phyloP scores from a whole-genome alignment of 1,140 invertebrate genomes.

The Drosophila oshimai region DNA sequence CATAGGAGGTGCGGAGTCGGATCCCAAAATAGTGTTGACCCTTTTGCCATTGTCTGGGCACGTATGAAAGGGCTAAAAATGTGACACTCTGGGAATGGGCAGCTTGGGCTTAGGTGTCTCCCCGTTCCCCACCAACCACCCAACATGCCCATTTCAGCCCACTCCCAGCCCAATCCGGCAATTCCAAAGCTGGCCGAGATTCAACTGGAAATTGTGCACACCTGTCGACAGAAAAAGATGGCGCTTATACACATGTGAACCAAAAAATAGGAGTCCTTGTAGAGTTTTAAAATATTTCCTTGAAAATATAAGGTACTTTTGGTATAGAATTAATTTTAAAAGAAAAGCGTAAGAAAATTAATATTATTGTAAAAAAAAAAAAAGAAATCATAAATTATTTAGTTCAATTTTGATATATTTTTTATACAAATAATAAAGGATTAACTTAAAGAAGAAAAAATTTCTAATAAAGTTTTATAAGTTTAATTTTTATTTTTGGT shows the following conservation, averaged over 20 bases:
- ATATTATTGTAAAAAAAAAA: no score
- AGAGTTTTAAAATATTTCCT: neutral
- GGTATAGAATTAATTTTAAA: no score
- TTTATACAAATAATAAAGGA: no score
- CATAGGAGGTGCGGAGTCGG: conserved; percentile 3
- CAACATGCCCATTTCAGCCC: conserved; percentile 8
- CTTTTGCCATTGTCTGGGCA: conserved; percentile 75
- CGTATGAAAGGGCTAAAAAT: conserved; percentile 69
- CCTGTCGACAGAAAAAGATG: conserved; percentile 47
- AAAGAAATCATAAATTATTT: no score
- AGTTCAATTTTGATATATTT: no score
- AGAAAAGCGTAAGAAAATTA: no score
- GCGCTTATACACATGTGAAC: conserved; percentile 7
- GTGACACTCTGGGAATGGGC: conserved; percentile 57
- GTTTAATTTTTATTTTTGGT: no score
- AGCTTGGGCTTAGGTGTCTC: conserved; percentile 12
- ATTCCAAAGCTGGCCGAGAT: conserved; percentile 64
- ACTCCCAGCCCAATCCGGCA: conserved; percentile 7
- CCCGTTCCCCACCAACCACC: neutral
- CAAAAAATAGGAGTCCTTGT: neutral
- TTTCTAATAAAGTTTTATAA: no score
- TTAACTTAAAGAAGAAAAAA: no score
- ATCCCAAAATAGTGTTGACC: conserved; percentile 70
- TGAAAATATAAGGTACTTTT: neutral
- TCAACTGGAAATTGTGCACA: conserved; percentile 70